Conservation (phyloP, 1,140 invertebrate species). For the Drosophila punjabiensis region DNA sequence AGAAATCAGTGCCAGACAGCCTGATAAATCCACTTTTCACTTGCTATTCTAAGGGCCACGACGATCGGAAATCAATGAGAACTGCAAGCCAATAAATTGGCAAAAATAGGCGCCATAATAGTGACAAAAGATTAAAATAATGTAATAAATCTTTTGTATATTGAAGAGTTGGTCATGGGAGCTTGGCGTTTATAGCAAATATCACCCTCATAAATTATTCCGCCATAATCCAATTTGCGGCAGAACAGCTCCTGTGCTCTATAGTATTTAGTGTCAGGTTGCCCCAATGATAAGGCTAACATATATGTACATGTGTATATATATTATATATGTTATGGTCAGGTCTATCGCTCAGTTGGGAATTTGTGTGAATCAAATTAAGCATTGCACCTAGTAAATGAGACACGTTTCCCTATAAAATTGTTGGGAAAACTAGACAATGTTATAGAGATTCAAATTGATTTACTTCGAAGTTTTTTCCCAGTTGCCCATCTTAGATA, state of each 20-base stretch:
- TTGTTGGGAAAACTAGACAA: neutral
- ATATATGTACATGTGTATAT: neutral
- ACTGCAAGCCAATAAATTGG: constrained; percentile 56
- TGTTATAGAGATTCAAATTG: neutral
- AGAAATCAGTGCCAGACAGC: constrained; percentile 36
- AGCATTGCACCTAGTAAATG: constrained; percentile 9
- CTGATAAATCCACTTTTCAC: constrained; percentile 58
- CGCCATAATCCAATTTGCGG: constrained; percentile 44
- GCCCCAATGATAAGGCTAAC: constrained; percentile 27
- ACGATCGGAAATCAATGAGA: neutral
- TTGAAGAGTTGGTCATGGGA: constrained; percentile 20
- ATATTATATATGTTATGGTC: neutral
- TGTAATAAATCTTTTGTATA: constrained; percentile 67
- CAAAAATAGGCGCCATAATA: constrained; percentile 60
- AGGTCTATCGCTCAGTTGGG: constrained; percentile 33
- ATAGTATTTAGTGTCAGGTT: constrained; percentile 38
- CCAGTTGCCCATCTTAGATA: rapidly evolving
- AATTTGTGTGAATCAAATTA: constrained; percentile 31
- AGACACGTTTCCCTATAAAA: neutral
- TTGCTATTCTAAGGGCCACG: constrained; percentile 23
- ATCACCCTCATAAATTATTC: constrained; percentile 63
- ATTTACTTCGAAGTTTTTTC: neutral
- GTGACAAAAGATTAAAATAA: constrained; percentile 74
- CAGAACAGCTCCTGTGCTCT: constrained; percentile 29
- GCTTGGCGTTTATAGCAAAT: constrained; percentile 44